Evolutionary conservation across 1,140 invertebrate genomes (phyloP).

Genomic region (Drosophila novamexicana): DNA sequence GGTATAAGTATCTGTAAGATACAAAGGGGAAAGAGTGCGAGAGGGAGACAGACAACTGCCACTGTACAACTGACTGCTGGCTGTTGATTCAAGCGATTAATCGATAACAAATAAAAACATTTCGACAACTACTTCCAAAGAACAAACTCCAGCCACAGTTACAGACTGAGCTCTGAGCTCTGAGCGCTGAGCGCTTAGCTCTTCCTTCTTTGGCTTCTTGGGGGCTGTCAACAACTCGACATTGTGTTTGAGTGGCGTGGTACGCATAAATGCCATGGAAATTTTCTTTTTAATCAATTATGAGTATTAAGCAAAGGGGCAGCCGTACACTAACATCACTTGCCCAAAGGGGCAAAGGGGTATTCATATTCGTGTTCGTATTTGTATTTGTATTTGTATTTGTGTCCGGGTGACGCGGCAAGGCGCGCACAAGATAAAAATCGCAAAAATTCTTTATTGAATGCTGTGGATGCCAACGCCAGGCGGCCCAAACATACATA

Average conservation of each 20-base stretch:
- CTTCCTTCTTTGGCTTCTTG: conserved; percentile 17
- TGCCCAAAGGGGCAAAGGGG: conserved; percentile 12
- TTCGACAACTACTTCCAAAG: conserved; percentile 80
- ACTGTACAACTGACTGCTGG: conserved; percentile 49
- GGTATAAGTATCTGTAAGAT: conserved; percentile 38
- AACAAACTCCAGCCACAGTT: conserved; percentile 40
- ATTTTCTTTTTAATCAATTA: conserved; percentile 84
- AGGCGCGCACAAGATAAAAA: conserved; percentile 65
- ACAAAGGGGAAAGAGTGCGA: neutral
- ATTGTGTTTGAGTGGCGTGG: conserved; percentile 80
- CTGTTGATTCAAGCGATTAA: conserved; percentile 82
- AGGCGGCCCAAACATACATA: conserved; percentile 29
- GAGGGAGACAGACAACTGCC: conserved; percentile 50
- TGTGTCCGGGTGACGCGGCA: conserved; percentile 45
- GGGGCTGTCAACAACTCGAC: conserved; percentile 77
- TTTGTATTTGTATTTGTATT: conserved; percentile 32
- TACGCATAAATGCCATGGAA: conserved; percentile 82
- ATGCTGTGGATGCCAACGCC: conserved; percentile 77
- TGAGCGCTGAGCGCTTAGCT: neutral
- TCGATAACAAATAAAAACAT: conserved; percentile 84
- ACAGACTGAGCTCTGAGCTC: neutral
- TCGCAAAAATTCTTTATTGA: conserved; percentile 83
- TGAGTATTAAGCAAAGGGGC: conserved; percentile 77
- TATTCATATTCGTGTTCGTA: conserved; percentile 31
- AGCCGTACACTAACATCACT: conserved; percentile 31